These are phyloP conservation scores for Aphelenchoides fujianensis DNA, from an alignment of 1,140 invertebrate species.

Conservation along the genomic window DNA sequence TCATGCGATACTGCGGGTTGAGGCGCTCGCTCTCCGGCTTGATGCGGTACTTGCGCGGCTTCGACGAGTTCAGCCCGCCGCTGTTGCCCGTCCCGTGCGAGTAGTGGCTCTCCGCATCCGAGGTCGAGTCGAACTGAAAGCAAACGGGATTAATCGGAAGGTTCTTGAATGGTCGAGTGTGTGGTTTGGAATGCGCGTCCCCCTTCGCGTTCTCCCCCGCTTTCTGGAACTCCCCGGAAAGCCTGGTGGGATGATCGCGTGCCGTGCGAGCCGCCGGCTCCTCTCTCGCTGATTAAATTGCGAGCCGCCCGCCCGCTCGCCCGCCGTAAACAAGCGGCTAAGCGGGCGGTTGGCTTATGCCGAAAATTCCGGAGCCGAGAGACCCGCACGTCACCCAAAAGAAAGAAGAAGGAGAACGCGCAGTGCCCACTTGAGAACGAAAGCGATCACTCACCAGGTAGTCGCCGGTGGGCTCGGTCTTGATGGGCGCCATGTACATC, in stretches of 20 bases:
- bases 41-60: slow-evolving; percentile 43
- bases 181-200: neutral
- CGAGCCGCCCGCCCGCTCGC: too few species aligned
- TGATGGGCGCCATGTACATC: neutral
- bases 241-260: too few species aligned
- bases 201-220: too few species aligned
- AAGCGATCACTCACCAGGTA: neutral
- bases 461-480: neutral
- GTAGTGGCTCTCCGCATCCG: slow-evolving; percentile 20
- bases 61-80: neutral
- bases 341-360: too few species aligned
- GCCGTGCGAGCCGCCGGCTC: too few species aligned
- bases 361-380: too few species aligned
- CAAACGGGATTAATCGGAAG: too few species aligned
- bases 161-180: neutral
- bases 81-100: neutral
- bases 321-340: too few species aligned
- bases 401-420: neutral
- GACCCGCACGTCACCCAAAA: too few species aligned
- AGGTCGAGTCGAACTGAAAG: slow-evolving; percentile 23
- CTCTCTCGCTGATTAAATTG: too few species aligned
- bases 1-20: slow-evolving; percentile 38
- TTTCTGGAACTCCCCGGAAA: too few species aligned
- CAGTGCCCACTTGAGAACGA: neutral
- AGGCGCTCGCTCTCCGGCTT: slow-evolving; percentile 38